Percentiles rank a stretch among this genome's conserved stretches.
These are phyloP conservation scores for Patagioenas fasciata DNA, from an alignment of 2,113 vertebrate species.

Conservation along the genomic window DNA sequence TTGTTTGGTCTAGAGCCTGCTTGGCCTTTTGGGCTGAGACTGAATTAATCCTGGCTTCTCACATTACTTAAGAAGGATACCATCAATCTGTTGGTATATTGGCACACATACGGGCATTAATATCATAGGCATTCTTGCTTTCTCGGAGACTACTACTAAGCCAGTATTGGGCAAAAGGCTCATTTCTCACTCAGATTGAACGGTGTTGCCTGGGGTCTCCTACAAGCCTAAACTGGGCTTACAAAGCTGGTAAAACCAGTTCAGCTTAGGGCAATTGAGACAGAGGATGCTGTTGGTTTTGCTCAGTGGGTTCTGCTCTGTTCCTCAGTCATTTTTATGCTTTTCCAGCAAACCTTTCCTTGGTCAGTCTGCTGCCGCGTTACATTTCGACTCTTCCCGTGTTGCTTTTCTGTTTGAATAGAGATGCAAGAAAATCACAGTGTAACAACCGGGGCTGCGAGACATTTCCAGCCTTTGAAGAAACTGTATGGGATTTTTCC, in stretches of 20 bases:
- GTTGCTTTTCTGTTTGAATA: neutral
- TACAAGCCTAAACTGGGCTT: neutral
- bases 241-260: neutral
- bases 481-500: neutral
- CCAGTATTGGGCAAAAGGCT: neutral
- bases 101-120: rapidly evolving
- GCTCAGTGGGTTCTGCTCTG: rapidly evolving
- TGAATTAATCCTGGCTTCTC: neutral
- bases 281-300: neutral
- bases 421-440: neutral
- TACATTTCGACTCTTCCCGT: neutral
- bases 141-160: neutral
- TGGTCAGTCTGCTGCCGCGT: neutral
- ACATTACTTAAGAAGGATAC: neutral
- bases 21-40: neutral
- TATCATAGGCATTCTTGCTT: neutral
- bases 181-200: neutral
- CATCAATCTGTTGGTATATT: neutral
- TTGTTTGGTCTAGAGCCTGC: neutral
- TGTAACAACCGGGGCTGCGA: neutral
- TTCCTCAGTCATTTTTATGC: neutral
- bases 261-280: neutral
- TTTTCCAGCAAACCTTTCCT: neutral
- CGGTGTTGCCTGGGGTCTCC: neutral
- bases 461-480: neutral